phyloP scores from a whole-genome alignment of 2,113 vertebrate genomes.

The Phrynocephalus versicolor region DNA sequence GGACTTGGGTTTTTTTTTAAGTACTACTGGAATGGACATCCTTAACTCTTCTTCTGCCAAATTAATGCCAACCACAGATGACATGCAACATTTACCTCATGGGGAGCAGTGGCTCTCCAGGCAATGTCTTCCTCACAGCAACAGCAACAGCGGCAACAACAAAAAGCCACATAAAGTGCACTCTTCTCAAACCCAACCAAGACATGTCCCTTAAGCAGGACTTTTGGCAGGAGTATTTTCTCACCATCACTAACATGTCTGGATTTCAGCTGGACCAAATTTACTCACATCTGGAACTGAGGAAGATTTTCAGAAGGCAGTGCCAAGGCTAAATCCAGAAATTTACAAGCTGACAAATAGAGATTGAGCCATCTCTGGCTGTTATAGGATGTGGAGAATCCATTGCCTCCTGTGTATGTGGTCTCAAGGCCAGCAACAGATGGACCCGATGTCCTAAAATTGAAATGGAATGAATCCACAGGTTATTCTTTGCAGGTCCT shows the following conservation, averaged over 20 bases:
- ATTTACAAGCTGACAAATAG: conserved; percentile 98
- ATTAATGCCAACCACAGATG: no score
- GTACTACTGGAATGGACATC: not conserved
- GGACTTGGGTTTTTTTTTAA: not conserved
- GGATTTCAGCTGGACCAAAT: conserved; percentile 1
- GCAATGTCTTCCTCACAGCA: not conserved
- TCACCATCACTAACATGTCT: not conserved
- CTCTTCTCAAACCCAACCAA: not conserved
- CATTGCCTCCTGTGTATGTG: conserved; percentile 95
- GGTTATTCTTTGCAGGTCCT: conserved; percentile 5
- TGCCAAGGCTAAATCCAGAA: conserved; percentile 95
- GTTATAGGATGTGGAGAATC: conserved; percentile 98
- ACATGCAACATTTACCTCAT: not conserved
- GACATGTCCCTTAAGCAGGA: not conserved
- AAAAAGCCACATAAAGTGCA: not conserved
- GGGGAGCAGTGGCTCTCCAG: not conserved
- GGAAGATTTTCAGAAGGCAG: conserved; percentile 96
- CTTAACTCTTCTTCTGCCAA: no score
- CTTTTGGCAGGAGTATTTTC: not conserved
- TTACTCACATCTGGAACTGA: conserved; percentile 98
- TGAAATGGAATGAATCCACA: not conserved
- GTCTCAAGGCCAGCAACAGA: conserved; percentile 95
- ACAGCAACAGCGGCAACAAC: not conserved
- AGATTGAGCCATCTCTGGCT: conserved; percentile 98
- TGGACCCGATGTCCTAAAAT: conserved; percentile 88